Base-by-base conservation (phyloP, 2,113 vertebrate genomes). In the Xiphias gladius region DNA sequence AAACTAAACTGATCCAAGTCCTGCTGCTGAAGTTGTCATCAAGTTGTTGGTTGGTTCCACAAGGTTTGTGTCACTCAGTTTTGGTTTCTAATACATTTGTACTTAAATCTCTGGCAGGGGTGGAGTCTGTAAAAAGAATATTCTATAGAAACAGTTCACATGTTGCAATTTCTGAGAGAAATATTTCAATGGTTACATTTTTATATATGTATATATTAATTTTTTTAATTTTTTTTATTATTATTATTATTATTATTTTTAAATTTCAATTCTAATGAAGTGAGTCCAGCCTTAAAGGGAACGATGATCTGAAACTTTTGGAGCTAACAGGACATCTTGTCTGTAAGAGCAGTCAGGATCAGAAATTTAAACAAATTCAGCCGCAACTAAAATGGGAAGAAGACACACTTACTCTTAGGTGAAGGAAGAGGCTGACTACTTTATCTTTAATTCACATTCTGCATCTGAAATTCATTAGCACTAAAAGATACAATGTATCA, bases 181-280 rank as follows among this genome's bases (percentile, higher is more conserved):
- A 37, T 48, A 8, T 86, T 74, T 69, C 57, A 86, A 77, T 77
- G 73, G 62, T 67, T 69, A 73, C 78, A 67, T 2, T 14, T 35
- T 13, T 30, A 7, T 57, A 46, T 52, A 11, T 70, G 69, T 16
- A 37, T 52, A 50, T 50, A 5, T 37, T 7, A n/a, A n/a, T n/a
- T n/a, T n/a, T n/a, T n/a, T n/a, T n/a, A n/a, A n/a, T n/a, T n/a
- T n/a, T 43, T 67, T 73, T 52, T 71, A 65, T 43, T 30, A 4
- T 46, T 2, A 14, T 43, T 67, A 67, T 52, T 71, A 65, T 43
- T 67, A 67, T 52, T 71, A 65, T 43, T 30, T 11, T 46, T 2
- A 14, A 3, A 48, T 46, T 67, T 46, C 35, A 8, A 52, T 35
- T 78, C 32, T 54, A 73, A 55, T 20, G 1, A 57, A 19, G 30